These are phyloP conservation scores for Psilopsiagon aurifrons DNA, from an alignment of 2,113 vertebrate genomes.

Conservation along the genomic window DNA sequence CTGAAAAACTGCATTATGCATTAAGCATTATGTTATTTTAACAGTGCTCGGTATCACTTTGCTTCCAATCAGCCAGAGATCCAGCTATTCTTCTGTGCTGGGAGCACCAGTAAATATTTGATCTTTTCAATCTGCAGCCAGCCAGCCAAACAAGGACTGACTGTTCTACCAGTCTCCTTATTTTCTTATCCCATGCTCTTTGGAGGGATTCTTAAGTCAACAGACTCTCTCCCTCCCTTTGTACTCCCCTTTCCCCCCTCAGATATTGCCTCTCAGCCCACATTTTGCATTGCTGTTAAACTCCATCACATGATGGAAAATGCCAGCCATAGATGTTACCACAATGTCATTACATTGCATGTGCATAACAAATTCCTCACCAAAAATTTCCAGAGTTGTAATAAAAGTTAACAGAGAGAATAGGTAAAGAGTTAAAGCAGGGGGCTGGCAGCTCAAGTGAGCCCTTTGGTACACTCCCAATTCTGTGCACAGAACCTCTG, in stretches of 20 bases:
- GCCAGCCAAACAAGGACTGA: constrained; percentile 42
- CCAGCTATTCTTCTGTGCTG: constrained; percentile 12
- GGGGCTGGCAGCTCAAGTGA: not conserved
- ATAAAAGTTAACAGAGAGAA: not conserved
- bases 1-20: constrained; percentile 38
- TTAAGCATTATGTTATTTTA: constrained; percentile 54
- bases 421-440: not conserved
- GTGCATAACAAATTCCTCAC: not conserved
- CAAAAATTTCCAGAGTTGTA: not conserved
- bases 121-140: constrained; percentile 33
- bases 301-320: not conserved
- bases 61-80: constrained; percentile 43
- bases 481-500: not conserved
- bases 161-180: constrained; percentile 31
- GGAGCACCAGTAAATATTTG: constrained; percentile 61
- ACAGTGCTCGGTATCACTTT: not conserved
- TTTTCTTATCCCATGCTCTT: constrained; percentile 56
- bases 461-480: not conserved
- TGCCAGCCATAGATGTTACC: not conserved
- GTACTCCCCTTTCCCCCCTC: not conserved
- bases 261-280: not conserved
- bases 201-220: constrained; percentile 45
- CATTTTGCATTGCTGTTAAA: not conserved
- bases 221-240: not conserved
- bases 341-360: not conserved